Evolutionary conservation across 2,113 vertebrate genomes (phyloP).

Genomic region (Channa argus): DNA sequence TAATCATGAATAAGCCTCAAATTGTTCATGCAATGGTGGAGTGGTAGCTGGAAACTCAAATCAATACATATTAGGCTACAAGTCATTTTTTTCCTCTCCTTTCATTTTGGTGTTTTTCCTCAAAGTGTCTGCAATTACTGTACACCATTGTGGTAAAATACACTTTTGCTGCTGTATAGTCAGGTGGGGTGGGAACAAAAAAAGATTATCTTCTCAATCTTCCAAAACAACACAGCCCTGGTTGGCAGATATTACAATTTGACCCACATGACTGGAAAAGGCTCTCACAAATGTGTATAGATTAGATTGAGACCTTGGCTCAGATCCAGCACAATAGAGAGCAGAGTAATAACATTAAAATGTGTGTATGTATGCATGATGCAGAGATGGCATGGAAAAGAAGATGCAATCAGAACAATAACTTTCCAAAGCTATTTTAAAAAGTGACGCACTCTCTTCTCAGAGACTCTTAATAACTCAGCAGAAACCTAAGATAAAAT

Average conservation of each 20-base stretch:
- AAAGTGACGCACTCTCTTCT: conserved; percentile 21
- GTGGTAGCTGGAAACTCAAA: conserved; percentile 32
- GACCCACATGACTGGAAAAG: conserved; percentile 35
- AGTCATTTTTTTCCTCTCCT: not conserved
- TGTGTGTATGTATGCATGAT: conserved; percentile 7
- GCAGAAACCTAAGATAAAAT: conserved; percentile 25
- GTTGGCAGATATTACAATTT: conserved; percentile 44
- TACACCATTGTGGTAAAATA: not conserved
- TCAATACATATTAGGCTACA: conserved; percentile 51
- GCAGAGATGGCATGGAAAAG: conserved; percentile 18
- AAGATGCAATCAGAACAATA: not conserved
- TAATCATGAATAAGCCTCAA: conserved; percentile 43
- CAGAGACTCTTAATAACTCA: conserved; percentile 16
- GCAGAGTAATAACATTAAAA: conserved; percentile 46
- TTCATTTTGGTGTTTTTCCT: conserved; percentile 33
- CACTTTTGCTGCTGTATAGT: conserved; percentile 7
- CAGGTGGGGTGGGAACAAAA: not conserved
- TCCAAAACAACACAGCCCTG: conserved; percentile 23
- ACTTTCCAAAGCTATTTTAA: conserved; percentile 21
- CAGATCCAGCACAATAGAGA: conserved; percentile 45
- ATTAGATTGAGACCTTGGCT: conserved; percentile 68
- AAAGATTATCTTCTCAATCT: conserved; percentile 11
- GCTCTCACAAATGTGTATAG: conserved; percentile 44
- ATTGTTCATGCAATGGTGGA: conserved; percentile 25
- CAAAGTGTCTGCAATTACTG: conserved; percentile 38